Conservation (phyloP, 2,797 vertebrate genomes). For the Pipistrellus pygmaeus region DNA sequence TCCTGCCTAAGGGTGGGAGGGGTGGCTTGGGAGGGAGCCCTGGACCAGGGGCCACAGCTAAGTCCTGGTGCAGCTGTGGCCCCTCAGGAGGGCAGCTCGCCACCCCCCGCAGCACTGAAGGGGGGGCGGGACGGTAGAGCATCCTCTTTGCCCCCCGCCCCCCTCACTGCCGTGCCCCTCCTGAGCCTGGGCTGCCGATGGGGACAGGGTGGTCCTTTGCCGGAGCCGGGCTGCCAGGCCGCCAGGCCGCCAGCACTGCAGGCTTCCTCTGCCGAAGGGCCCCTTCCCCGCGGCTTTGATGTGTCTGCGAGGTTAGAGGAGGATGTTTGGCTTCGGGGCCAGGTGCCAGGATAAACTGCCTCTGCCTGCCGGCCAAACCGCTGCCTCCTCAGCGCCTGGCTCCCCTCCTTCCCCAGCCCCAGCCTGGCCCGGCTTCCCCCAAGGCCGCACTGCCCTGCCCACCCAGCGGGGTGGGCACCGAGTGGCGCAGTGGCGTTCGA, state of each 20-base stretch:
- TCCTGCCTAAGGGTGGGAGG: background rate
- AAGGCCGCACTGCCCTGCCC: background rate
- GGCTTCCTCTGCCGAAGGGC: slow-evolving; percentile 81
- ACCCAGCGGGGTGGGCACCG: background rate
- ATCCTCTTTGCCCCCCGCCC: background rate
- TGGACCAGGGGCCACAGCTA: background rate
- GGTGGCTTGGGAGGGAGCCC: background rate
- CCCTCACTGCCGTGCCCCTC: background rate
- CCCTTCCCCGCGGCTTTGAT: slow-evolving; percentile 79
- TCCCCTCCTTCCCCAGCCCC: background rate
- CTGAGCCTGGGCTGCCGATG: background rate
- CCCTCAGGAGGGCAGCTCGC: background rate
- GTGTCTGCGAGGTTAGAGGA: slow-evolving; percentile 80
- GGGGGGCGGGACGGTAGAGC: no score
- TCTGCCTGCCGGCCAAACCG: slow-evolving; percentile 78
- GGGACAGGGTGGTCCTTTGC: slow-evolving; percentile 77
- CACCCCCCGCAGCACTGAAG: background rate
- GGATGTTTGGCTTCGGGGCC: slow-evolving; percentile 82
- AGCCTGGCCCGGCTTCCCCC: slow-evolving; percentile 8
- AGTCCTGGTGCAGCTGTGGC: background rate
- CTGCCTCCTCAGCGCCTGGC: slow-evolving; percentile 42
- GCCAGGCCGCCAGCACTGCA: slow-evolving; percentile 57
- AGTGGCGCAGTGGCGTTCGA: background rate
- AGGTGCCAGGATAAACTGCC: slow-evolving; percentile 76
- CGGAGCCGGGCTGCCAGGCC: slow-evolving; percentile 18